phyloP scores from a whole-genome alignment of 1,140 invertebrate species.

The Calephelis virginiensis region DNA sequence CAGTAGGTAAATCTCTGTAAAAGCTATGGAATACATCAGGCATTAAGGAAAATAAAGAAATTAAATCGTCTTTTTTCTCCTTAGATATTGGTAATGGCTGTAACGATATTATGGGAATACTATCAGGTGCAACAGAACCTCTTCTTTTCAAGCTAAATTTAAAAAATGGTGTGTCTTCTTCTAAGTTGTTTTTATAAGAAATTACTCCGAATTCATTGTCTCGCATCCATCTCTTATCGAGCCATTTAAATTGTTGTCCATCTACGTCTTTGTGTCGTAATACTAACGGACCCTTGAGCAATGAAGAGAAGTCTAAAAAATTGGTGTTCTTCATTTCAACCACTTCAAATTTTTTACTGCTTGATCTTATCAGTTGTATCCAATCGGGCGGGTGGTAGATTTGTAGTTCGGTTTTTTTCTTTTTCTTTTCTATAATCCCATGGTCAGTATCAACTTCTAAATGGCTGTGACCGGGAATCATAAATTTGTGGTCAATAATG shows the following conservation, averaged over 20 bases:
- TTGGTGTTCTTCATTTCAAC: background rate
- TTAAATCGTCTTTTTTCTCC: background rate
- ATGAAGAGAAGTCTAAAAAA: too few relatives aligned
- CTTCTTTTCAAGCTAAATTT: background rate
- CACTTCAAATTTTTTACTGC: conserved; percentile 3
- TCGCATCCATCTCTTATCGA: background rate
- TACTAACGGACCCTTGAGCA: too few relatives aligned
- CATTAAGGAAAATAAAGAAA: accelerated
- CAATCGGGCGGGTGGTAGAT: background rate
- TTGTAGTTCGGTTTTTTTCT: background rate
- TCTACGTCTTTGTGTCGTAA: background rate
- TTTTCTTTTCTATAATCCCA: conserved; percentile 3
- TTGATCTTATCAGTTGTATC: background rate
- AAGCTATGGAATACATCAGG: too few relatives aligned
- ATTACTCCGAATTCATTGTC: background rate
- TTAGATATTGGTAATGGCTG: background rate
- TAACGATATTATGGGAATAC: background rate
- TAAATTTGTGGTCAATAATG: conserved; percentile 2
- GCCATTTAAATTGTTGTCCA: conserved; percentile 1
- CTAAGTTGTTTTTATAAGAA: background rate
- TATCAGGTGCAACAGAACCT: background rate
- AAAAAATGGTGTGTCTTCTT: background rate
- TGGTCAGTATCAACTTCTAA: conserved; percentile 2
- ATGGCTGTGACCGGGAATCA: conserved; percentile 5
- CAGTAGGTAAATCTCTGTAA: too few relatives aligned